These are phyloP conservation scores for Acanthosepion pharaonis DNA, from an alignment of 2,888 invertebrate genomes.

Conservation along the genomic window DNA sequence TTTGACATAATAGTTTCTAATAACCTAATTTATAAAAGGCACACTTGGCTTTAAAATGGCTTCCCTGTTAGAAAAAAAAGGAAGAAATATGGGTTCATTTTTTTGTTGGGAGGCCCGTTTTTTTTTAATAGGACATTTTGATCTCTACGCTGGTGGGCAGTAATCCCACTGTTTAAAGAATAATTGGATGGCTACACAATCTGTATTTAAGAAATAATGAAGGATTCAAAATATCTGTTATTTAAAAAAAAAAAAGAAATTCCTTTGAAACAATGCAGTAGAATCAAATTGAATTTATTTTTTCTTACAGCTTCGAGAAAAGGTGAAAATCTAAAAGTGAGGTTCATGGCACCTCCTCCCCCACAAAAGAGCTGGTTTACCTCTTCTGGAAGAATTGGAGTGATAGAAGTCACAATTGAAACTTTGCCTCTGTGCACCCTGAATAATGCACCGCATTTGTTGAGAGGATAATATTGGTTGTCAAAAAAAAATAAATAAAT, in stretches of 20 bases:
- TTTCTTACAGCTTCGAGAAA: conserved; percentile 37
- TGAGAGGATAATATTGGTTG: background rate
- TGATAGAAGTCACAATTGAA: background rate
- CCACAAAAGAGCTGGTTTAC: background rate
- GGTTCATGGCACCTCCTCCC: background rate
- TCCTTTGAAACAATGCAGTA: background rate
- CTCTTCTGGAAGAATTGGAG: background rate
- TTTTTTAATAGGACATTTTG: too few species aligned
- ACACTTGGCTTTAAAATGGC: too few species aligned
- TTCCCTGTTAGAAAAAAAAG: too few species aligned
- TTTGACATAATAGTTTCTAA: too few species aligned
- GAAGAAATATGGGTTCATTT: too few species aligned
- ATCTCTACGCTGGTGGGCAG: too few species aligned
- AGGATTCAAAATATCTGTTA: background rate
- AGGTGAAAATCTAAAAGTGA: conserved; percentile 1
- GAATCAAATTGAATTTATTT: background rate
- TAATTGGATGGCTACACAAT: too few species aligned
- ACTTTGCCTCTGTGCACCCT: background rate
- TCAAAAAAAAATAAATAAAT: background rate
- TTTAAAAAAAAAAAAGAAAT: background rate
- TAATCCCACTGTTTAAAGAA: too few species aligned
- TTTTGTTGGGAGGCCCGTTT: too few species aligned
- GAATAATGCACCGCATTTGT: background rate
- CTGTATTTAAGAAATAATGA: too few species aligned
- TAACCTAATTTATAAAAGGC: too few species aligned